A percentile compares a stretch with the other conserved stretches of the same genome.
Conservation (phyloP, 1,140 invertebrate species). For the Calycopis cecrops region DNA sequence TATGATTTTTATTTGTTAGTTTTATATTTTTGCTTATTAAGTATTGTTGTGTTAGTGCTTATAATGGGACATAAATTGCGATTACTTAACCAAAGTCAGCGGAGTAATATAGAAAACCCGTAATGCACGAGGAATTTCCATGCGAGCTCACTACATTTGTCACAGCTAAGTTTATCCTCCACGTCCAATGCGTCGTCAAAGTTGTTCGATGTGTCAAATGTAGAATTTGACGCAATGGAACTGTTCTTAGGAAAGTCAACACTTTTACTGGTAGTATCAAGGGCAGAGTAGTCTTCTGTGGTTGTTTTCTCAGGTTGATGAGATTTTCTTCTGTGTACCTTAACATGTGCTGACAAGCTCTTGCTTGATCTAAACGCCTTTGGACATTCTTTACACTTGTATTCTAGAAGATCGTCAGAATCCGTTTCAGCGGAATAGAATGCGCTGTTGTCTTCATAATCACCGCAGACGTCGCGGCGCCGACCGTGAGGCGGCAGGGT, state of each 20-base stretch:
- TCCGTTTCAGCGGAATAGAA: slow-evolving; percentile 52
- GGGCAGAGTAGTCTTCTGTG: not conserved
- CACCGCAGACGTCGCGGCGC: no score
- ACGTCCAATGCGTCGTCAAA: slow-evolving; percentile 37
- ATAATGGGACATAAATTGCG: no score
- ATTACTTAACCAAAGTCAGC: no score
- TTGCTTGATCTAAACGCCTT: slow-evolving; percentile 41
- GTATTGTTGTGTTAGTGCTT: no score
- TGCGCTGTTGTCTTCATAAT: slow-evolving; percentile 49
- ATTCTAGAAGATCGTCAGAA: slow-evolving; percentile 48
- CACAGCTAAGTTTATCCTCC: slow-evolving; percentile 51
- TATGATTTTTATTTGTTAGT: no score
- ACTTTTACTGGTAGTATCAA: slow-evolving; percentile 5
- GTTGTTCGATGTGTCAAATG: slow-evolving; percentile 13
- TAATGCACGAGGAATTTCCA: no score
- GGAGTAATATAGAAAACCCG: no score
- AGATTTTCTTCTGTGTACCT: slow-evolving; percentile 31
- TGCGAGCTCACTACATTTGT: slow-evolving; percentile 48
- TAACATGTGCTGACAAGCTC: slow-evolving; percentile 39
- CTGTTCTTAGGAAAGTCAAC: not conserved
- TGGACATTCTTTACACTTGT: slow-evolving; percentile 52
- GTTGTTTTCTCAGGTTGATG: slow-evolving; percentile 3
- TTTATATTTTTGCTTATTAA: no score
- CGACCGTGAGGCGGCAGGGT: no score
- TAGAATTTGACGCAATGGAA: not conserved